Base-by-base conservation (phyloP, 1,140 invertebrate genomes). In the Cydia amplana region DNA sequence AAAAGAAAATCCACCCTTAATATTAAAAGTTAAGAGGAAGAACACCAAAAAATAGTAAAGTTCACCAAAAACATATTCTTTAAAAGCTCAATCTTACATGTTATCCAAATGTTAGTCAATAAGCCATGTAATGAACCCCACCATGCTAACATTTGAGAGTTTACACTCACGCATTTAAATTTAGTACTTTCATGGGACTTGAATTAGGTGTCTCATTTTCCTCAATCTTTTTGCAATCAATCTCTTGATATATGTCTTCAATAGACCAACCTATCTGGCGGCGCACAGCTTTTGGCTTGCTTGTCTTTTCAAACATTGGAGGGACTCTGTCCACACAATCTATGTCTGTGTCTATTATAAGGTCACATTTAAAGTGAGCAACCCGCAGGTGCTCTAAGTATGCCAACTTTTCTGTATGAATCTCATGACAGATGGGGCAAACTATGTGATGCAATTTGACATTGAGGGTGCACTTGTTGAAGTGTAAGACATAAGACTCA, bases 221-320 rank as follows among this genome's bases (percentile, higher is more conserved):
- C 74, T 93, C 89, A 74, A 88, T 74, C 79, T 85, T 88, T 81
- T 85, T 88, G 74, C 87, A 91, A 73, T 91, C 89, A 82, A 91
- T 93, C 79, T 93, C 91, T 82, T 93, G 91, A 78, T 93, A 93
- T 76, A 93, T 91, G 79, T 93, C 90, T 81, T 92, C 91, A 82
- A 91, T 83, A 75, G 91, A 93, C 91, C 91, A 93, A 85, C 89
- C 91, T 74, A 93, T 93, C 80, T 92, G 90, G 7, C 91, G 84
- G 7, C 91, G 83, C 12, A 91, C 89, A 25, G 85, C 78, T 78
- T 90, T 92, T 5, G 88, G 89, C 77, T 84, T 87, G 25, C 88
- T 87, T 4, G 82, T 85, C 80, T 91, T 91, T 51, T 86, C 85
- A 75, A 91, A 82, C 46, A 86, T 86, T 49, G 91, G 88, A 55